A percentile compares a stretch with the other conserved stretches of the same genome.
Evolutionary conservation across 2,797 vertebrate genomes (phyloP).

Genomic region (Gobionotothen gibberifrons): DNA sequence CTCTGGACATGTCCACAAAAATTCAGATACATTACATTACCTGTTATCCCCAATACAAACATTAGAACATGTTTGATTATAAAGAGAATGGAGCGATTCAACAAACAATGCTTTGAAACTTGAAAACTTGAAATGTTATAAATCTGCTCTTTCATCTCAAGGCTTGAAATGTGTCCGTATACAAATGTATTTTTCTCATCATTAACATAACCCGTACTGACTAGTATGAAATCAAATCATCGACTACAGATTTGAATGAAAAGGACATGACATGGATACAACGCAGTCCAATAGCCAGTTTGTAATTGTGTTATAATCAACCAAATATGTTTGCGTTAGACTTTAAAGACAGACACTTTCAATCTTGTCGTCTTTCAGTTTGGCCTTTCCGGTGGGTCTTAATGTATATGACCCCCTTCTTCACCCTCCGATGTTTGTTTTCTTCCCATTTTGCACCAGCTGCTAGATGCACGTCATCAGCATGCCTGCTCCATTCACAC

Average conservation of each 20-base stretch:
- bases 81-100: not conserved
- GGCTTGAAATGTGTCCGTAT: not conserved
- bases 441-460: too few relatives aligned
- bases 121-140: not conserved
- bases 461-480: too few relatives aligned
- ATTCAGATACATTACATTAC: not conserved
- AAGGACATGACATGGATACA: too few relatives aligned
- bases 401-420: too few relatives aligned
- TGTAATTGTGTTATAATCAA: too few relatives aligned
- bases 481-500: too few relatives aligned
- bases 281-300: too few relatives aligned
- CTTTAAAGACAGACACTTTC: too few relatives aligned
- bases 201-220: not conserved
- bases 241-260: not conserved
- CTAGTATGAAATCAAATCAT: not conserved
- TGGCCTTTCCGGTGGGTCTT: too few relatives aligned
- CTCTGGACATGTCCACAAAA: conserved; percentile 1
- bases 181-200: not conserved
- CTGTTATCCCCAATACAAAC: not conserved
- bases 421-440: too few relatives aligned
- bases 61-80: not conserved
- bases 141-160: conserved; percentile 1
- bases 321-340: too few relatives aligned
- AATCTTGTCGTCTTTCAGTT: too few relatives aligned
- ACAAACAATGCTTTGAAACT: conserved; percentile 6